phyloP scores from a whole-genome alignment of 2,797 vertebrate species.

The Garrulus glandarius region DNA sequence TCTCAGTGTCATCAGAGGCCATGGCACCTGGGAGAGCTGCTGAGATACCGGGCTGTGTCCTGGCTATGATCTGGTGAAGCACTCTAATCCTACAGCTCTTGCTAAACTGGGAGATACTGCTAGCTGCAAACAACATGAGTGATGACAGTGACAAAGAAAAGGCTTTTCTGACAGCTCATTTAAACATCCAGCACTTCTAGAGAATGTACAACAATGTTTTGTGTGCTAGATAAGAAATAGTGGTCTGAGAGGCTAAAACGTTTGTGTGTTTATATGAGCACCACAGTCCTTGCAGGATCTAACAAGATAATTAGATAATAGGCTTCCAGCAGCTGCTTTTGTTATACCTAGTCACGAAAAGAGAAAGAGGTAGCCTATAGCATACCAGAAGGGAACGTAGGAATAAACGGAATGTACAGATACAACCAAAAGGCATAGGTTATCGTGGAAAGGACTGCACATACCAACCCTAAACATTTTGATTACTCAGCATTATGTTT shows the following conservation, averaged over 20 bases:
- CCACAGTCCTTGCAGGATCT: background rate
- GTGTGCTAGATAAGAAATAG: background rate
- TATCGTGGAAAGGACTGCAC: background rate
- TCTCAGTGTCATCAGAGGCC: background rate
- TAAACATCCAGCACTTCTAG: background rate
- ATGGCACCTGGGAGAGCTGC: background rate
- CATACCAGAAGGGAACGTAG: background rate
- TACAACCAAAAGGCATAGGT: background rate
- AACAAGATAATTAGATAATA: conserved; percentile 36
- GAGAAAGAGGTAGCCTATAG: background rate
- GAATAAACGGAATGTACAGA: background rate
- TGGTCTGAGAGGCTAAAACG: background rate
- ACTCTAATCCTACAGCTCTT: background rate
- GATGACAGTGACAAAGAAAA: background rate
- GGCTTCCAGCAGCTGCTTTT: conserved; percentile 29
- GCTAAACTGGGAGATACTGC: background rate
- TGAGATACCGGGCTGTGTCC: background rate
- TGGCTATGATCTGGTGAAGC: background rate
- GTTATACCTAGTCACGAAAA: conserved; percentile 20
- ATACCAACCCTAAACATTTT: background rate
- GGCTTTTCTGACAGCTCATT: background rate
- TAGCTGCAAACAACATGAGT: background rate
- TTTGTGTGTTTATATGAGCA: conserved; percentile 2
- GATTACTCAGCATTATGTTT: background rate
- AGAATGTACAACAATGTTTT: background rate